Percentiles rank a stretch among this genome's conserved stretches.
These are phyloP conservation scores for Leucophenga montana DNA, from an alignment of 2,888 invertebrate genomes.

Conservation along the genomic window DNA sequence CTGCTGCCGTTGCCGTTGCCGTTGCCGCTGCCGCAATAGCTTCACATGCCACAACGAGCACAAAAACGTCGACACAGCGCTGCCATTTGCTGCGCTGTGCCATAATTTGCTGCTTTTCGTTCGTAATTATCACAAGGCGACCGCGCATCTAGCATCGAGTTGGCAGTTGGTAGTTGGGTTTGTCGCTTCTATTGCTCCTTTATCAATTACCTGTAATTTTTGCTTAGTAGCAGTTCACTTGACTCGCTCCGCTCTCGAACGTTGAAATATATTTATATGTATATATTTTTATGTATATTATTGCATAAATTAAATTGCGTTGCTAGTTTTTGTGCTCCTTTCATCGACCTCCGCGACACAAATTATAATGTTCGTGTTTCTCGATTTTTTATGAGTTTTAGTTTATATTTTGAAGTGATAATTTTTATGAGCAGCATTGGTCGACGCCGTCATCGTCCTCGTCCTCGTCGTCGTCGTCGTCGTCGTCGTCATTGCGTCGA, in stretches of 20 bases:
- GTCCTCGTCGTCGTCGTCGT: neutral
- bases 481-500: neutral
- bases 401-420: conserved; percentile 29
- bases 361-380: conserved; percentile 31
- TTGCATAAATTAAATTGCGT: conserved; percentile 39
- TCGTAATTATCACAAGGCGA: conserved; percentile 21
- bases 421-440: conserved; percentile 21
- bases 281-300: conserved; percentile 50
- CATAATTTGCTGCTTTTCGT: conserved; percentile 28
- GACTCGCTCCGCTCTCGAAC: neutral
- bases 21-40: conserved; percentile 2
- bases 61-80: conserved; percentile 1
- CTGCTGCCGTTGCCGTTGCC: no score
- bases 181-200: conserved; percentile 12
- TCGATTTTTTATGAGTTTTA: conserved; percentile 35
- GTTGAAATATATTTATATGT: conserved; percentile 9
- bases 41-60: neutral
- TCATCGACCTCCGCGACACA: neutral
- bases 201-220: conserved; percentile 28
- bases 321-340: neutral
- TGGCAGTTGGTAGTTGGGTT: no score
- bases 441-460: no score
- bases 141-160: neutral
- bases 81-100: conserved; percentile 5
- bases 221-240: neutral